A percentile compares a stretch with the other conserved stretches of the same genome.
phyloP scores from a whole-genome alignment of 2,888 invertebrate species.

The Ormyrus thymus region DNA sequence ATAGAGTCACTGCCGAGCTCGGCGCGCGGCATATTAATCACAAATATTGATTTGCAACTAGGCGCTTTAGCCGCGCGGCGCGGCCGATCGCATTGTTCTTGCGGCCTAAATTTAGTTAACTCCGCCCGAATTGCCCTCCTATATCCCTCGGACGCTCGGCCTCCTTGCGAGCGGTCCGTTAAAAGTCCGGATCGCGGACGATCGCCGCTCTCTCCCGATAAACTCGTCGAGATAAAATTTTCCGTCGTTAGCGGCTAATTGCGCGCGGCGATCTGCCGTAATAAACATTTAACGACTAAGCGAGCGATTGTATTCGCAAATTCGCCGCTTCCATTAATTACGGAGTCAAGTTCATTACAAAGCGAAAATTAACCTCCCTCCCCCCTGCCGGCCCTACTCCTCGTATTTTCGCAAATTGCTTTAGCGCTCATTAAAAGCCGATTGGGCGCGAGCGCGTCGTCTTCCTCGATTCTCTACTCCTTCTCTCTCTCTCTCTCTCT shows the following conservation, averaged over 20 bases:
- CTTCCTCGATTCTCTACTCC: conserved; percentile 1
- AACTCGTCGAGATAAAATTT: conserved; percentile 50
- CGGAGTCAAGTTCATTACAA: conserved; percentile 43
- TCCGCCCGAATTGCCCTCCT: not conserved
- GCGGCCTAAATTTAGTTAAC: conserved; percentile 1
- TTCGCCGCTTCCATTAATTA: conserved; percentile 51
- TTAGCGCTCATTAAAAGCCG: conserved; percentile 44
- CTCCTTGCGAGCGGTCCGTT: not conserved
- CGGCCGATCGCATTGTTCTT: not conserved
- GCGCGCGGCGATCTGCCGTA: conserved; percentile 3
- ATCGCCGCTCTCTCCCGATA: not conserved
- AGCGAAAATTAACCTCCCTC: conserved; percentile 40
- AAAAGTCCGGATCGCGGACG: too few species aligned
- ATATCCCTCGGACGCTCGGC: not conserved
- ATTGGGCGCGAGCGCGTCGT: conserved; percentile 1
- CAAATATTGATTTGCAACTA: conserved; percentile 22
- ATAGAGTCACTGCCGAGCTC: not conserved
- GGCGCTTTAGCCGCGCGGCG: not conserved
- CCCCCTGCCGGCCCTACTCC: not conserved
- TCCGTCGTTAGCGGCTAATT: conserved; percentile 49
- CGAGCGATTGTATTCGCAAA: conserved; percentile 45
- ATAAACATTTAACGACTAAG: conserved; percentile 34
- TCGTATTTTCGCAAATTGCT: conserved; percentile 53
- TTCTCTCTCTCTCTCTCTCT: not conserved
- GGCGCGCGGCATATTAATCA: conserved; percentile 3